Percentiles rank a stretch among this genome's conserved stretches.
These are phyloP conservation scores for Tachystola acroxantha DNA, from an alignment of 2,888 invertebrate genomes.

Conservation along the genomic window DNA sequence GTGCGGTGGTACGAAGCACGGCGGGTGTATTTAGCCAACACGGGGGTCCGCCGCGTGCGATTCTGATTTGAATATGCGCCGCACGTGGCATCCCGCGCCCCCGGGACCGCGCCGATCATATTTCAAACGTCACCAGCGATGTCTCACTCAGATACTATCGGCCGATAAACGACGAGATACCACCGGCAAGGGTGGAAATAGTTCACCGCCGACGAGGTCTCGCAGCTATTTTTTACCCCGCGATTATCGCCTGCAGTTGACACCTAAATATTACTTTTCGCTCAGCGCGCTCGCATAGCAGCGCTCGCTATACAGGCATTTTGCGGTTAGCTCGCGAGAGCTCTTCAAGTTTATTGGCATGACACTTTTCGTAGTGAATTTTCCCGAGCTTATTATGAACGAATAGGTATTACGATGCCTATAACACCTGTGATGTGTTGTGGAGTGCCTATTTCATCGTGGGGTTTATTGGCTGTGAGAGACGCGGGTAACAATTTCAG, in stretches of 20 bases:
- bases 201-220: slow-evolving; percentile 43
- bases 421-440: not conserved
- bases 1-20: slow-evolving; percentile 27
- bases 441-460: not conserved
- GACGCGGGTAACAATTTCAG: too few relatives aligned
- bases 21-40: slow-evolving; percentile 79
- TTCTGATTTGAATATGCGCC: slow-evolving; percentile 76
- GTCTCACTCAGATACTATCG: slow-evolving; percentile 78
- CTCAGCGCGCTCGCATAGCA: slow-evolving; percentile 34
- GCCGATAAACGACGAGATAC: slow-evolving; percentile 71
- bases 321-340: slow-evolving; percentile 52
- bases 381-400: slow-evolving; percentile 33
- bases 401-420: slow-evolving; percentile 6
- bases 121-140: slow-evolving; percentile 78
- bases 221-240: slow-evolving; percentile 69
- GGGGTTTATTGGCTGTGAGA: not conserved
- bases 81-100: slow-evolving; percentile 70
- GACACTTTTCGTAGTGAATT: slow-evolving; percentile 46
- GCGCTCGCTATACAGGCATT: slow-evolving; percentile 50
- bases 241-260: slow-evolving; percentile 76
- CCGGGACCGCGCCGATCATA: slow-evolving; percentile 74
- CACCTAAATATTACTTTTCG: slow-evolving; percentile 76
- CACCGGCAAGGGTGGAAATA: slow-evolving; percentile 66
- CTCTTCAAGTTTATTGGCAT: slow-evolving; percentile 61
- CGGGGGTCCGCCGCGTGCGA: slow-evolving; percentile 74